Evolutionary conservation across 2,113 vertebrate genomes (phyloP), one percentile per base, ranked within the genome.

Genomic region (Fregetta grallaria): DNA sequence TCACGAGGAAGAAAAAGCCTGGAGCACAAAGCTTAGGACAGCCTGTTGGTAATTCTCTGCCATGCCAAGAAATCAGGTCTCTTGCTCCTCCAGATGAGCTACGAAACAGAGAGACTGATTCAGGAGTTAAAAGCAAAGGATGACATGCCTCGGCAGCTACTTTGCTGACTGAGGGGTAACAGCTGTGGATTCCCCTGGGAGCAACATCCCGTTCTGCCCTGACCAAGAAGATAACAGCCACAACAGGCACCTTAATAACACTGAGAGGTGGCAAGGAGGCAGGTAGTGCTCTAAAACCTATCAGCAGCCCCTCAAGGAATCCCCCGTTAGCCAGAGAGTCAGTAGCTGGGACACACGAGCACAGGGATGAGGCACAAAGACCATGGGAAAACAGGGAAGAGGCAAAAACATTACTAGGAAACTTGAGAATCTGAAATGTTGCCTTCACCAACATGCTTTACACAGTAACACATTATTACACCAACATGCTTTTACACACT

Each of bases 81-180:
- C 50, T 18, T n/a, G 67, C 6, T 65, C 55, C 90, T 95, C 71
- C 49, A 58, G 65, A 81, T 59, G 79, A 93, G 88, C 88, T 74
- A 34, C 0, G 0, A 52, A 77, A 83, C 0, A 0, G 59, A 86
- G 83, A 87, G 61, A 40, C 75, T 55, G 76, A 87, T 4, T 20
- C 23, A 6, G 62, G 83, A 89, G 76, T 88, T 91, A 92, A 94
- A 91, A 95, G 89, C 61, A 38, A 87, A 75, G 70, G 73, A 78
- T 76, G 74, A 90, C 87, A 17, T 85, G 89, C 22, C 92, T 90
- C n/a, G 0, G 94, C 88, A 96, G 66, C 95, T 92, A 86, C 79
- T 92, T 45, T 87, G 94, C 91, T 92, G 86, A 94, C 94, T 70
- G 95, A 97, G 62, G 83, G 91, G 86, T 84, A 97, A 86, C 91